Evolutionary conservation across 2,797 vertebrate species (phyloP).

Genomic region (Paramormyrops hopkinsi): DNA sequence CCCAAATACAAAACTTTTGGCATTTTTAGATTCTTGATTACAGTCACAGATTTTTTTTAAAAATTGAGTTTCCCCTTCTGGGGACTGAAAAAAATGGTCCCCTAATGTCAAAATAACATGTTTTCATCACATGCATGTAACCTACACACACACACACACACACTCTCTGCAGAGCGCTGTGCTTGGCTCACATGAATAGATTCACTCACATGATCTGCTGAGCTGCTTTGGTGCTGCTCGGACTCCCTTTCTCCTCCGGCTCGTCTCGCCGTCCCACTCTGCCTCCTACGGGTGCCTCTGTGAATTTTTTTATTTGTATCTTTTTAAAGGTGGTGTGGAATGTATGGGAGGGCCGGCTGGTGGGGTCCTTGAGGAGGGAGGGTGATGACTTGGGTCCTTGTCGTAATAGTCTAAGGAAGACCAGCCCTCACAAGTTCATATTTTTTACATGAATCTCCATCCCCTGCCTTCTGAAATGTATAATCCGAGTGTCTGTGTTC

Average conservation of each 20-base stretch:
- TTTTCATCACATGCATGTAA: background rate
- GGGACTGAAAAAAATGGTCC: background rate
- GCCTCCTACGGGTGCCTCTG: background rate
- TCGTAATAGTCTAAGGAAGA: background rate
- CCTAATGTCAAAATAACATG: background rate
- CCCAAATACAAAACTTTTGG: background rate
- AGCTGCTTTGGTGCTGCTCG: background rate
- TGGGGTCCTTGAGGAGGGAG: background rate
- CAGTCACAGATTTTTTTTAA: background rate
- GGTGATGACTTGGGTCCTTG: background rate
- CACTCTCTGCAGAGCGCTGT: background rate
- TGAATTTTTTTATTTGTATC: background rate
- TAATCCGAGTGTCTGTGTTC: background rate
- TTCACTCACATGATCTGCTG: background rate
- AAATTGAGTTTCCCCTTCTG: background rate
- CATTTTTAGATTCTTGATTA: background rate
- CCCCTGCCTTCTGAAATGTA: background rate
- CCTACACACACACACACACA: background rate
- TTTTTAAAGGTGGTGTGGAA: background rate
- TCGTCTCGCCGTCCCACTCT: background rate
- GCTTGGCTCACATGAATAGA: background rate
- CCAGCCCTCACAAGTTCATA: background rate
- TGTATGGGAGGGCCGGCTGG: background rate
- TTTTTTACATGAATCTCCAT: background rate
- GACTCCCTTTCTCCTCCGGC: background rate